Evolutionary conservation across 2,888 invertebrate species (phyloP).

Genomic region (Auanema freiburgensis): DNA sequence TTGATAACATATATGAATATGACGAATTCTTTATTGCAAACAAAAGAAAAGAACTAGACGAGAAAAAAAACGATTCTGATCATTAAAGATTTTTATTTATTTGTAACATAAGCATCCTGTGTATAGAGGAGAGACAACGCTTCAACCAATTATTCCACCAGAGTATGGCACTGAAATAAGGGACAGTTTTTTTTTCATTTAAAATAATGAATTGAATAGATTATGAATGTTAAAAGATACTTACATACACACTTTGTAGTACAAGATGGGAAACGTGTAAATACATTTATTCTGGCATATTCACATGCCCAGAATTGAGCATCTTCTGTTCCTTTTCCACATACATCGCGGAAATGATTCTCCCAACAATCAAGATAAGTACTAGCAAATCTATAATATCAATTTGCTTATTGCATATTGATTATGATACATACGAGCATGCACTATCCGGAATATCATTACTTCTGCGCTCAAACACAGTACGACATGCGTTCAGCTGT

Average conservation of each 20-base stretch:
- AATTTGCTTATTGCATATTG: neutral
- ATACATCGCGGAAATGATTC: conserved; percentile 31
- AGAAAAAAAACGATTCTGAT: conserved; percentile 27
- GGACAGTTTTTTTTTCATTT: neutral
- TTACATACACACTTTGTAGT: conserved; percentile 43
- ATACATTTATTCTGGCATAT: conserved; percentile 44
- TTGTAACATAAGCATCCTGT: conserved; percentile 7
- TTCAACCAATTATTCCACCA: conserved; percentile 42
- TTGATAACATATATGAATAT: too few relatives aligned
- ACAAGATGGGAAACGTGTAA: conserved; percentile 51
- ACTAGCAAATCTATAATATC: conserved; percentile 26
- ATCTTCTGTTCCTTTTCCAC: conserved; percentile 34
- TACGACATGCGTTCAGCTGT: conserved; percentile 33
- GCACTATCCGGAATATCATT: conserved; percentile 29
- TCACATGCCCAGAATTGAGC: conserved; percentile 53
- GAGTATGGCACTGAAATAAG: conserved; percentile 32
- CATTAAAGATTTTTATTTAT: conserved; percentile 19
- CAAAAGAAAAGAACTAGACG: conserved; percentile 1
- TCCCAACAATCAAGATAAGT: conserved; percentile 40
- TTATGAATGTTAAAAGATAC: conserved; percentile 14
- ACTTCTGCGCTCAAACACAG: conserved; percentile 29
- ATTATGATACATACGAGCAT: conserved; percentile 27
- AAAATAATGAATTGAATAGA: neutral
- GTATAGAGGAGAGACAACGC: conserved; percentile 9
- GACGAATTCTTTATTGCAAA: conserved; percentile 6